Base-by-base conservation (phyloP, 2,888 invertebrate species). In the Amblyjoppa proteus region DNA sequence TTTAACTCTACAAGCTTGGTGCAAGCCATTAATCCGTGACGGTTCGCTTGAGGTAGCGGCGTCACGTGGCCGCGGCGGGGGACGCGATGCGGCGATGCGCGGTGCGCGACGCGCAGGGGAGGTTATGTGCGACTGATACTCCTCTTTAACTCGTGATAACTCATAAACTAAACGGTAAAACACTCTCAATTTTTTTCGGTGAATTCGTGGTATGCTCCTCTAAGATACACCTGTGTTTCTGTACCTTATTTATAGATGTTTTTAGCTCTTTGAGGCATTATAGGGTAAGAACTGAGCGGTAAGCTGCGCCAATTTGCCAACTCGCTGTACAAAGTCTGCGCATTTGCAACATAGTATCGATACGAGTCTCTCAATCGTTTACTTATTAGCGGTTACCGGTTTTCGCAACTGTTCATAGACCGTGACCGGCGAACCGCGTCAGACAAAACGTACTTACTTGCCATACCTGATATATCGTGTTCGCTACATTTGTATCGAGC, bases 341-440 rank as follows among this genome's bases (percentile, higher is more conserved):
- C 28, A 58, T 28, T 58, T 7, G 58, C 4, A 13, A 58, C 11
- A 25, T 13, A 25, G 28, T 58, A 58, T 58, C 58, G 69, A 49
- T 58, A n/a, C 51, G 20, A 34, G n/a, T 53, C 68, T 84, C 73
- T 73, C 75, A 66, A 77, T 82, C 70, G 78, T 71, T 75, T 49
- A 79, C 45, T 79, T 79, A 79, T 81, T 82, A 58, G 75, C 79
- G 20, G 31, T 49, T n/a, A 64, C 51, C 16, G 51, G 41, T 25
- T 85, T 85, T 82, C 82, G 82, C 70, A 81, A 85, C 82, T 70
- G 77, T 53, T 73, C 73, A 51, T 75, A 70, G 80, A 13, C 66
- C 74, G 69, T 76, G 76, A 9, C 68, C 80, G 56, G 64, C 69
- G 80, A 77, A 80, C 82, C 85, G 83, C 68, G 80, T 76, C 80